Evolutionary conservation across 2,797 vertebrate species (phyloP).

Genomic region (Ceyx erithaca): DNA sequence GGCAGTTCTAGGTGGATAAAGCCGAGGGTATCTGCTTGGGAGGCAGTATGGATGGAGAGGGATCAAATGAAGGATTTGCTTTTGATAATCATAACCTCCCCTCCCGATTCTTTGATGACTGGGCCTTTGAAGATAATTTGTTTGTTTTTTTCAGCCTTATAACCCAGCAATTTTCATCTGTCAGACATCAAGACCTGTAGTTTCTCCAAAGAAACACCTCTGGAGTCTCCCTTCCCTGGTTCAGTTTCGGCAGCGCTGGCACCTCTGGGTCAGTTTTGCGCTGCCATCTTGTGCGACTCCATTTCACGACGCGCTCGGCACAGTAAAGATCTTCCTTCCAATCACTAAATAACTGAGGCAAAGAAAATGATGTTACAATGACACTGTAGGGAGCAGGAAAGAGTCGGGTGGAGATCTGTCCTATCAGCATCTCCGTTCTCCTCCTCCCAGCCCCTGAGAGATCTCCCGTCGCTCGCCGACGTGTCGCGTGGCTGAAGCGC

Average conservation of each 20-base stretch:
- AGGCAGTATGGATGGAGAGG: background rate
- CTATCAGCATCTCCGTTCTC: background rate
- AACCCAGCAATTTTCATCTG: background rate
- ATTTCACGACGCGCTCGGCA: background rate
- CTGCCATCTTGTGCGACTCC: background rate
- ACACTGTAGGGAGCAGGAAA: background rate
- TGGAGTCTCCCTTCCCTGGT: background rate
- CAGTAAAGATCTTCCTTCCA: background rate
- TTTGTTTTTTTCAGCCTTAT: background rate
- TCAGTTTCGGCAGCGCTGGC: background rate
- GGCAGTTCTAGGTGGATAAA: background rate
- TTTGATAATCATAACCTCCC: background rate
- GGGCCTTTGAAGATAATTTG: slow-evolving; percentile 38
- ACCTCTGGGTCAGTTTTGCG: accelerated
- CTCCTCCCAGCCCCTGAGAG: background rate
- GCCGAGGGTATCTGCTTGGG: background rate
- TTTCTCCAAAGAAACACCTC: background rate
- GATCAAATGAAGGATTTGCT: slow-evolving; percentile 7
- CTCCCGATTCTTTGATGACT: background rate
- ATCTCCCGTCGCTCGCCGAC: background rate
- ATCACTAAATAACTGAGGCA: background rate
- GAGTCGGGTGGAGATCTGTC: background rate
- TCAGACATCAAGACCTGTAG: background rate
- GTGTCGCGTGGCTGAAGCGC: background rate
- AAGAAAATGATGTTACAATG: background rate